Base-by-base conservation (phyloP, 2,888 invertebrate genomes). In the Spatulosminthurus flaviceps region DNA sequence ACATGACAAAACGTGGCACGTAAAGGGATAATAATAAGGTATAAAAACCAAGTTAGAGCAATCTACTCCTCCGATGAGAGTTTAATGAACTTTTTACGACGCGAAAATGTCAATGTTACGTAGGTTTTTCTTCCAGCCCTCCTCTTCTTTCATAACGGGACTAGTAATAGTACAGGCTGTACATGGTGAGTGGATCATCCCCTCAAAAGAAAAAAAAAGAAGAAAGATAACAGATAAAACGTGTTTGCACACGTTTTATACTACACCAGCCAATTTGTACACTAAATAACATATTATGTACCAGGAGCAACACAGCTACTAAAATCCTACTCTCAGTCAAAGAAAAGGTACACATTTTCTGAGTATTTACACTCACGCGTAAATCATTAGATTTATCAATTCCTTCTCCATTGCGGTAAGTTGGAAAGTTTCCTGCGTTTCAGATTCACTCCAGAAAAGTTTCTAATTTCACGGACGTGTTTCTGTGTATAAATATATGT, bases 71-170 rank as follows among this genome's bases (percentile, higher is more conserved):
- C 19, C 1, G 16, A 51, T 13, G 51, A 19, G 51, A 51, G 51
- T 51, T 51, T 51, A 51, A 51, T 51, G 51, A 51, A 51, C 51
- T n/a, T 13, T n/a, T 51, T 51, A 34, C n/a, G 51, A 51, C 51
- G 1, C n/a, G 5, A 51, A 51, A n/a, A n/a, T 51, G 51, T 51
- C 51, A 51, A 51, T 2, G n/a, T 19, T 9, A 1, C 5, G 51
- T 51, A 51, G 1, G 19, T 51, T 51, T 11, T 16, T 2, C 51
- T 16, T 34, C 34, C 34, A 9, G 34, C 9, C 34, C 9, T 7
- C 5, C 9, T 34, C 9, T 34, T 34, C 4, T 9, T 9, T 7
- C 34, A 34, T 4, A 34, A 4, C 34, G 4, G 34, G 34, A 19
- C 16, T 51, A 51, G n/a, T n/a, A n/a, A n/a, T n/a, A n/a, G n/a